Conservation (phyloP, 2,113 vertebrate species). For the Chaetura pelagica region DNA sequence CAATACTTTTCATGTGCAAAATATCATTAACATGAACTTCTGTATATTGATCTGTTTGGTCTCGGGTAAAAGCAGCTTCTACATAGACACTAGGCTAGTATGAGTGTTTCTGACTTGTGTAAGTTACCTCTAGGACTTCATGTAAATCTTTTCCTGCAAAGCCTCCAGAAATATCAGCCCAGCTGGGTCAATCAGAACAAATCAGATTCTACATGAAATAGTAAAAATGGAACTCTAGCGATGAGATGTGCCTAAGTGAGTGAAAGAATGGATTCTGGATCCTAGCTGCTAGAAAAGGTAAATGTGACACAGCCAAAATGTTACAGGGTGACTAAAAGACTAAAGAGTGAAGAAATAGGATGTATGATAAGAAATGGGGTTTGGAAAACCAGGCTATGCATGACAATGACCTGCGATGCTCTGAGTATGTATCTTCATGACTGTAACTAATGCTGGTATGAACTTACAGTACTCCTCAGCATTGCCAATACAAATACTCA, state of each 20-base stretch:
- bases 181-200: not conserved
- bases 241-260: not conserved
- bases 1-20: not conserved
- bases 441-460: not conserved
- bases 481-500: not conserved
- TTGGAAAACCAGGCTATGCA: not conserved
- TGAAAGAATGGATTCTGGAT: not conserved
- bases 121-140: not conserved
- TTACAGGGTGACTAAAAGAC: not conserved
- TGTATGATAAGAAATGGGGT: not conserved
- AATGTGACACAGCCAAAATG: not conserved
- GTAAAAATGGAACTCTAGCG: not conserved
- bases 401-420: not conserved
- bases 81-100: not conserved
- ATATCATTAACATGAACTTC: not conserved
- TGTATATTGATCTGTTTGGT: not conserved
- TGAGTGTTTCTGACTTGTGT: not conserved
- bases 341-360: not conserved
- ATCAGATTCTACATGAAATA: not conserved
- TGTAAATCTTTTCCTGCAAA: not conserved
- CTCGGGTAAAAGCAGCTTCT: not conserved
- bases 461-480: not conserved
- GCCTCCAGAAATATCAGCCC: not conserved
- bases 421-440: not conserved
- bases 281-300: not conserved